Evolutionary conservation across 2,113 vertebrate genomes (phyloP).

Genomic region (Cynopterus brachyotis): DNA sequence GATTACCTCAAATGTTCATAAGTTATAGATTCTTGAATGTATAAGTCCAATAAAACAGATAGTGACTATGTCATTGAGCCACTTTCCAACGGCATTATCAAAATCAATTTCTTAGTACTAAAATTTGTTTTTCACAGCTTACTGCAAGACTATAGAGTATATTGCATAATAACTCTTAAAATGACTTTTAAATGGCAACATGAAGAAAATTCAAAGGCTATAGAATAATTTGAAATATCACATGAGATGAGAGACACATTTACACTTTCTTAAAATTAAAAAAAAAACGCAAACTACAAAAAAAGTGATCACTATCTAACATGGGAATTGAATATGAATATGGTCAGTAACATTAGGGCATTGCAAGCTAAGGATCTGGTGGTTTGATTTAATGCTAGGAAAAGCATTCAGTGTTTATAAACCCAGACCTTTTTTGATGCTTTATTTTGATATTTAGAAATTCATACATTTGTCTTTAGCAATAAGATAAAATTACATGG

Average conservation of each 20-base stretch:
- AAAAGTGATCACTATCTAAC: neutral
- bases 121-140: neutral
- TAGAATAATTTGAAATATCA: neutral
- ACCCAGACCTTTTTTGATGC: neutral
- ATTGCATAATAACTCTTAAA: neutral
- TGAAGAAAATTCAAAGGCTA: neutral
- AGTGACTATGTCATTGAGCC: neutral
- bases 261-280: conserved; percentile 2
- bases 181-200: neutral
- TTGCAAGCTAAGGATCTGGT: neutral
- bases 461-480: neutral
- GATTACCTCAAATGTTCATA: neutral
- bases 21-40: neutral
- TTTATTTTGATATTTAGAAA: conserved; percentile 53
- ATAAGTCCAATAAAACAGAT: neutral
- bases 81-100: neutral
- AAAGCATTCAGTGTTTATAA: neutral
- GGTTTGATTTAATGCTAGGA: neutral
- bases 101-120: neutral
- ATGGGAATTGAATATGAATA: neutral
- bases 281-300: neutral
- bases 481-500: conserved; percentile 23
- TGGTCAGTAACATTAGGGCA: neutral
- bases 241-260: neutral
- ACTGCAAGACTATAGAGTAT: neutral